phyloP scores from a whole-genome alignment of 2,113 vertebrate species.

The Aegotheles bennettii region DNA sequence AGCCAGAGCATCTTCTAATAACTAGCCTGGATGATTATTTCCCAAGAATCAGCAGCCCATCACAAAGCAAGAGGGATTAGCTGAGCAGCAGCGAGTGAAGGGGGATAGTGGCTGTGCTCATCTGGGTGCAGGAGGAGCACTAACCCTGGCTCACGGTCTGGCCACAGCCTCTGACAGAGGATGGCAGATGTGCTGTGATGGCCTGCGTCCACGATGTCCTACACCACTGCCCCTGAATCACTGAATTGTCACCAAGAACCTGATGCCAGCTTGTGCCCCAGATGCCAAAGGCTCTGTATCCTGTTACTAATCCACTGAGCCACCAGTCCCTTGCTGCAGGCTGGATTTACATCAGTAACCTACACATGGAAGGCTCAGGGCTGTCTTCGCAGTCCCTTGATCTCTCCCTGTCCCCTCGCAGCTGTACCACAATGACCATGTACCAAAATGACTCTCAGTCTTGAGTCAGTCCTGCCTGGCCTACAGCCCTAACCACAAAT shows the following conservation, averaged over 20 bases:
- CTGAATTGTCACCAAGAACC: neutral
- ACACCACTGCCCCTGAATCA: neutral
- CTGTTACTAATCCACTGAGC: conserved; percentile 6
- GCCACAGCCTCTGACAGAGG: neutral
- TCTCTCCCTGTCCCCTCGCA: neutral
- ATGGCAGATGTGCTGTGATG: accelerated
- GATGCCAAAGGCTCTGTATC: neutral
- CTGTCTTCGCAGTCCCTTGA: neutral
- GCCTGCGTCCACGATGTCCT: accelerated
- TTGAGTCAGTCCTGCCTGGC: neutral
- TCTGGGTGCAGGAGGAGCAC: neutral
- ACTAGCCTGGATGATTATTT: neutral
- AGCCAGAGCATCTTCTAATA: neutral
- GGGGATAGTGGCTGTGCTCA: neutral
- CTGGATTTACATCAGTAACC: conserved; percentile 31
- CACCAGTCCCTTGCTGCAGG: neutral
- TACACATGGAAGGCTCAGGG: conserved; percentile 6
- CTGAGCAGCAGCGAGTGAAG: neutral
- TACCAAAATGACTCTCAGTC: neutral
- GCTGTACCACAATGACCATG: neutral
- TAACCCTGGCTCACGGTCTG: neutral
- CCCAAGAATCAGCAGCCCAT: neutral
- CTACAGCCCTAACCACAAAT: neutral
- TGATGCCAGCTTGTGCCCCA: neutral
- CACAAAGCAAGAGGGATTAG: neutral